These are phyloP conservation scores for Echiichthys vipera DNA, from an alignment of 2,797 vertebrate genomes.

Conservation along the genomic window DNA sequence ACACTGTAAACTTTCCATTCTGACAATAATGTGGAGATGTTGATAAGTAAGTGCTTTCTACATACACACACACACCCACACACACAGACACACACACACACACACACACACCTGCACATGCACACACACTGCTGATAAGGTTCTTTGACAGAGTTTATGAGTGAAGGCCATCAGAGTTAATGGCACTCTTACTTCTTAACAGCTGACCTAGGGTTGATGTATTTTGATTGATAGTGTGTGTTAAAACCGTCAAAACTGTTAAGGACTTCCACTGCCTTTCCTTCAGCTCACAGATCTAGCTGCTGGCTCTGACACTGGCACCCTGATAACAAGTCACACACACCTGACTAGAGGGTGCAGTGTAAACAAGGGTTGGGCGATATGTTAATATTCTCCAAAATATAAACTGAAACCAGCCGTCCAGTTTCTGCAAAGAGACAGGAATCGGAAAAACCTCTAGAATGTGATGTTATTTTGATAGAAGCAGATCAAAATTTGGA, in stretches of 20 bases:
- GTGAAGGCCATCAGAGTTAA: not conserved
- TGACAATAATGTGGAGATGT: slow-evolving; percentile 3
- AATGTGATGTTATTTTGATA: slow-evolving; percentile 16
- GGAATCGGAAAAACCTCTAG: slow-evolving; percentile 1
- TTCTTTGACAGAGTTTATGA: not conserved
- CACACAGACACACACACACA: slow-evolving; percentile 3
- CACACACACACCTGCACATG: not conserved
- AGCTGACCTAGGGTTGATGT: not conserved
- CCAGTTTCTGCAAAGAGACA: slow-evolving; percentile 8
- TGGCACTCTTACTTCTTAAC: not conserved
- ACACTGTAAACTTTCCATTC: slow-evolving; percentile 11
- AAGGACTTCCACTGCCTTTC: not conserved
- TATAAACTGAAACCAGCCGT: slow-evolving; percentile 29
- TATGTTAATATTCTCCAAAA: too few species aligned
- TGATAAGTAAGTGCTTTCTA: slow-evolving; percentile 14
- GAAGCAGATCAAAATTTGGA: slow-evolving; percentile 17
- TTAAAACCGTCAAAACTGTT: not conserved
- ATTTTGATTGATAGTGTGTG: not conserved
- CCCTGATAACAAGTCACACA: not conserved
- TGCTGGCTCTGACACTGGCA: slow-evolving; percentile 4
- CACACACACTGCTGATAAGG: slow-evolving; percentile 18
- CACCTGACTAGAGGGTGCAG: slow-evolving; percentile 22
- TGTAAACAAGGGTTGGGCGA: too few species aligned
- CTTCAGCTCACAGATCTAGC: not conserved
- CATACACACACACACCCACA: not conserved